Evolutionary conservation across 2,888 invertebrate genomes (phyloP).

Genomic region (Dysmachus trigonus): DNA sequence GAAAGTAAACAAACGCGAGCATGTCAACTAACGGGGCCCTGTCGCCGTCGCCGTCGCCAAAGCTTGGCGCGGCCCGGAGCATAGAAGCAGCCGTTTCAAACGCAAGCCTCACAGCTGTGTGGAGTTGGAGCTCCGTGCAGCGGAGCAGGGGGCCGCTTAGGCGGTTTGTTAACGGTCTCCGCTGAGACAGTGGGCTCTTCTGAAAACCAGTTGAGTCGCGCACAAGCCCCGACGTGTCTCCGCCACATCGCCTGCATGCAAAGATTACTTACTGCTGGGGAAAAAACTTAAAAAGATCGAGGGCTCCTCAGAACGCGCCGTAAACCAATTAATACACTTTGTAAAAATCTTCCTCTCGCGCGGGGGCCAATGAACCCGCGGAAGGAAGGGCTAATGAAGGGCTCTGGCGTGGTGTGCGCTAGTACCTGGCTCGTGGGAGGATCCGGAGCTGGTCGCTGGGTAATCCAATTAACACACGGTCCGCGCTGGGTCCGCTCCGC

Average conservation of each 20-base stretch:
- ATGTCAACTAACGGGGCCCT: not conserved
- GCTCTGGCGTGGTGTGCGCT: not conserved
- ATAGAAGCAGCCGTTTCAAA: not conserved
- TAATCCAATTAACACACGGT: slow-evolving; percentile 5
- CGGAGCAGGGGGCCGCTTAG: not conserved
- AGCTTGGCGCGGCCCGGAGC: not conserved
- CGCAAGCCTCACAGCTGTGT: not conserved
- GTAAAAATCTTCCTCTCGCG: not conserved
- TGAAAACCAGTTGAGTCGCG: slow-evolving; percentile 12
- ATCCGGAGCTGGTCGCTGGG: not conserved
- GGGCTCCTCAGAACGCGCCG: not conserved
- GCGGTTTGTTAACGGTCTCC: not conserved
- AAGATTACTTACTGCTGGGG: slow-evolving; percentile 3
- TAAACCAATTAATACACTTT: slow-evolving; percentile 17
- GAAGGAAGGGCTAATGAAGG: not conserved
- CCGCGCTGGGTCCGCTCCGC: not conserved
- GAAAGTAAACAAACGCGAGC: slow-evolving; percentile 1
- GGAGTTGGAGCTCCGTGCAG: not conserved
- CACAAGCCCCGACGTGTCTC: not conserved
- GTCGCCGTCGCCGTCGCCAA: not conserved
- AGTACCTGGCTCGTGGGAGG: slow-evolving; percentile 17
- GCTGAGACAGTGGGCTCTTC: not conserved
- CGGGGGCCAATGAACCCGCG: not conserved
- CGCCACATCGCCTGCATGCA: not conserved
- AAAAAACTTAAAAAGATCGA: not conserved